Base-by-base conservation (phyloP, 2,113 vertebrate species). In the Hylia prasina region DNA sequence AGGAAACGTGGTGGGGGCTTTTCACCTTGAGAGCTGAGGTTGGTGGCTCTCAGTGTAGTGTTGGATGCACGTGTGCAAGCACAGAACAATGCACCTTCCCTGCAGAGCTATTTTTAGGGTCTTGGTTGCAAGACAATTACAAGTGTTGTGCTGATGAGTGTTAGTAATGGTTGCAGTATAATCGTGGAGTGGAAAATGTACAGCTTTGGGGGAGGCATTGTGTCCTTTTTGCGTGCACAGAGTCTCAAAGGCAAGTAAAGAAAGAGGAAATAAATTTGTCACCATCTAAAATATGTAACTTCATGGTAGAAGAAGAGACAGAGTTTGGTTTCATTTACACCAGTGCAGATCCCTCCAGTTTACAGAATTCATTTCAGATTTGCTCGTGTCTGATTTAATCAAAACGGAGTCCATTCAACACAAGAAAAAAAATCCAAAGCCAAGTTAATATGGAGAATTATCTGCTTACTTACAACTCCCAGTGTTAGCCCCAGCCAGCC, bases 381-480 rank as follows among this genome's bases (percentile, higher is more conserved):
- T 80, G 75, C 63, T 47, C 3, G 0, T 37, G 72, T 69, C 87
- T 68, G 50, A 79, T 31, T 71, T 24, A 50, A 93, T 84, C 20
- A 1, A 75, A 81, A 70, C 20, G 30, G 22, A n/a, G 42, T 42
- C 68, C 76, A 5, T 95, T 77, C 87, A 45, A 71, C 40, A 18
- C 35, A 39, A n/a, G 65, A 50, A 64, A 89, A 64, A 89, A 94
- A 81, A 82, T 11, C 56, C 73, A 14, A 70, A 84, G 57, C 1
- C 9, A 81, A 85, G 77, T 68, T 47, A 96, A 64, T 83, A 48
- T 30, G 16, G 83, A 81, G 76, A 90, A 47, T 76, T 30, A 84
- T 66, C 35, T 73, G 81, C 60, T 73, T 91, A 68, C 97, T 97
- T 94, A 94, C 89, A 98, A 72, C 90, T 98, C 95, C 97, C 87